Base-by-base conservation (phyloP, 2,888 invertebrate species). In the Scaptomyza caliginosa region DNA sequence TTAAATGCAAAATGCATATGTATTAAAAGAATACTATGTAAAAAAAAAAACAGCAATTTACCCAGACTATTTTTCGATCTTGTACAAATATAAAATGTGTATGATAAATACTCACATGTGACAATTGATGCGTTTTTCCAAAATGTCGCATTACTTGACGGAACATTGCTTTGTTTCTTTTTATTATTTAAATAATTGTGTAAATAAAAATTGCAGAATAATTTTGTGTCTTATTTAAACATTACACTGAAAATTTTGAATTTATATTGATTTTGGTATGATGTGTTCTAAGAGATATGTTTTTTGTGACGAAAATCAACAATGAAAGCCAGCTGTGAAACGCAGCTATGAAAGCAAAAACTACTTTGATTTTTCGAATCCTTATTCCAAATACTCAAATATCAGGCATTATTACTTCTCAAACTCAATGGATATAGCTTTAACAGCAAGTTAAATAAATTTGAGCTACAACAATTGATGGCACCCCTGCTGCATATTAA, bases 401-500 rank as follows among this genome's bases (percentile, higher is more conserved):
- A n/a, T 45, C 16, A 2, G 26, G 43, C 43, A 43, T 43, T 24
- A 30, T 38, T 2, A 8, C 17, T 52, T 74, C 46, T 63, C 48
- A 11, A 42, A 45, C n/a, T 52, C 38, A 28, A 21, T 57, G 57
- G 45, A 65, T 60, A 45, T 52, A 10, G 5, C 39, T 46, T 42
- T 23, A 60, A 49, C 19, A 49, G 32, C 48, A 60, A 45, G 59
- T 51, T 40, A 34, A 65, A 60, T 56, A 54, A 21, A 83, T 58
- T 74, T 67, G 62, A 65, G 64, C 30, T 51, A 77, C 55, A 50
- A 65, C 63, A 71, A 77, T 65, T 52, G 58, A 34, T 7, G 21
- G 63, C 57, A 86, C 84, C 63, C 48, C 52, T 32, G 17, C 17
- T 21, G 83, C 63, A 83, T 83, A 77, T 86, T 80, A 87, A 83